Percentiles rank a stretch among this genome's conserved stretches.
Conservation (phyloP, 2,113 vertebrate genomes). For the Clinocottus analis region DNA sequence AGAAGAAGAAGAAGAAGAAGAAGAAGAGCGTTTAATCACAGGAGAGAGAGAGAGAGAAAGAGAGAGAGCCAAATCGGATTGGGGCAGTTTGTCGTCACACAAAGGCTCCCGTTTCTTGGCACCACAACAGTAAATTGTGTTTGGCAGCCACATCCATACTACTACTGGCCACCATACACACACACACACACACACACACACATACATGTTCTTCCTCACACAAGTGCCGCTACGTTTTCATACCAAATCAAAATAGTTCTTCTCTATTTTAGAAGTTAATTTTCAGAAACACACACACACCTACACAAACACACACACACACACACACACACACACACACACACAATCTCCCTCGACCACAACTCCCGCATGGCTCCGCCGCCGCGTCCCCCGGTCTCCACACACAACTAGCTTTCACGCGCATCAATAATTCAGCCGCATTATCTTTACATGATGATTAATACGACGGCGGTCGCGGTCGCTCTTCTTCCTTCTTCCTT, state of each 20-base stretch:
- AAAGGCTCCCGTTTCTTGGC: slow-evolving; percentile 70
- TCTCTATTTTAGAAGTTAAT: not conserved
- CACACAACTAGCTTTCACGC: slow-evolving; percentile 55
- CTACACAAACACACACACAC: slow-evolving; percentile 21
- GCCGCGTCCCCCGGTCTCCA: too few relatives aligned
- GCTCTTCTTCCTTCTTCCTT: too few relatives aligned
- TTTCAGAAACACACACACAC: slow-evolving; percentile 1
- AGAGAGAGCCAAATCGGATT: slow-evolving; percentile 61
- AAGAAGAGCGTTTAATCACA: too few relatives aligned
- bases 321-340: slow-evolving; percentile 23
- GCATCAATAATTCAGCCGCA: slow-evolving; percentile 72
- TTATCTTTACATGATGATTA: slow-evolving; percentile 70
- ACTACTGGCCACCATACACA: slow-evolving; percentile 56
- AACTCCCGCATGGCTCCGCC: slow-evolving; percentile 5
- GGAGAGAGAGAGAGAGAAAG: slow-evolving; percentile 11
- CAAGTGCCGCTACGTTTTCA: not conserved
- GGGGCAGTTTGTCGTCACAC: slow-evolving; percentile 72
- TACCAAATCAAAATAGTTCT: not conserved
- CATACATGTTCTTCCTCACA: not conserved
- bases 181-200: slow-evolving; percentile 38
- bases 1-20: slow-evolving; percentile 12
- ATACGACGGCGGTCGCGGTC: slow-evolving; percentile 54
- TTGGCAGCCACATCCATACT: slow-evolving; percentile 68
- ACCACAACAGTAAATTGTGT: slow-evolving; percentile 70
- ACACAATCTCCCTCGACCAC: slow-evolving; percentile 17